Conservation (phyloP, 2,113 vertebrate genomes). For the Podiceps cristatus region DNA sequence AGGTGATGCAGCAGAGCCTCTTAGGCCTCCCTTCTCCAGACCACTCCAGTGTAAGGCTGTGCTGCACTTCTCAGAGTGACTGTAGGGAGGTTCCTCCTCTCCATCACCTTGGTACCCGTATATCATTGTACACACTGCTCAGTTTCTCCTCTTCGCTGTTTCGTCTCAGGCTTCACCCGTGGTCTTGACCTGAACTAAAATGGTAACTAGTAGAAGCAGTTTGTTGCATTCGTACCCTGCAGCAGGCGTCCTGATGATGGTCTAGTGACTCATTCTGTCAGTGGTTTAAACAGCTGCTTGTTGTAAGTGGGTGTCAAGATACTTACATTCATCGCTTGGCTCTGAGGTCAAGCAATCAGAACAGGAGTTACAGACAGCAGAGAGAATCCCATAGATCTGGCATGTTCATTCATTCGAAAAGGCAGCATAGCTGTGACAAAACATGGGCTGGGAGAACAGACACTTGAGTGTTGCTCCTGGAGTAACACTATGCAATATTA, state of each 20-base stretch:
- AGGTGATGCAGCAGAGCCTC: neutral
- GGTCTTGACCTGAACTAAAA: neutral
- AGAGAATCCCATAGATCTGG: neutral
- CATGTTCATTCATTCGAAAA: neutral
- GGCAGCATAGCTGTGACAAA: neutral
- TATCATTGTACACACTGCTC: fast-evolving
- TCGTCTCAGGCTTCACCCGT: neutral
- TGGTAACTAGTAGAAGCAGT: neutral
- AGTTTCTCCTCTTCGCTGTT: neutral
- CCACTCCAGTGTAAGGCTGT: neutral
- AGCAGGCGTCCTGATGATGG: neutral
- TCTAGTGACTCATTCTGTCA: neutral
- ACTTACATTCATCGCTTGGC: neutral
- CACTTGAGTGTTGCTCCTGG: neutral
- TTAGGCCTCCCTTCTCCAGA: neutral
- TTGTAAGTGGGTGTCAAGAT: neutral
- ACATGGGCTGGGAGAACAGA: neutral
- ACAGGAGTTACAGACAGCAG: neutral
- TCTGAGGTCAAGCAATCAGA: neutral
- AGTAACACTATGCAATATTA: neutral
- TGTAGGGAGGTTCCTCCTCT: neutral
- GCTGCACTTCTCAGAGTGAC: neutral
- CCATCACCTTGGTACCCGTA: neutral
- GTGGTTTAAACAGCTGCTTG: neutral
- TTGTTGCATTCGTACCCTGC: neutral